Conservation (phyloP, 2,113 vertebrate species). For the Gymnocephalus cernua region DNA sequence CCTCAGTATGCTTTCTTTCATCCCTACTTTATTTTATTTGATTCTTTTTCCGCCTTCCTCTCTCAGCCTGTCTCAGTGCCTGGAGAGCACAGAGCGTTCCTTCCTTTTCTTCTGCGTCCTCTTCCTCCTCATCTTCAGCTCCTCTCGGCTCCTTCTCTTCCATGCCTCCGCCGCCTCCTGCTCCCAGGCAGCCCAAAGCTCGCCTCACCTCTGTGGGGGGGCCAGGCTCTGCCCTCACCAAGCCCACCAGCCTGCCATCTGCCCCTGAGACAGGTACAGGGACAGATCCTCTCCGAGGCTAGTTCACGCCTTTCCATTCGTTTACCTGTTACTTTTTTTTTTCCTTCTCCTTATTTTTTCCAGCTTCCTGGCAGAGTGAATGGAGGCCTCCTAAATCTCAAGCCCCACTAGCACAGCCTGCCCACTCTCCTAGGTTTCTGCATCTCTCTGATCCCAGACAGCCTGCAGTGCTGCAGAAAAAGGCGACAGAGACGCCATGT, state of each 20-base stretch:
- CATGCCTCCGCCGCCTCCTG: slow-evolving; percentile 33
- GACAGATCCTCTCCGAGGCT: not conserved
- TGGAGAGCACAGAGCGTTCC: slow-evolving; percentile 56
- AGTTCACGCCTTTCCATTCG: not conserved
- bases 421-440: slow-evolving; percentile 69
- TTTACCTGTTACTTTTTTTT: not conserved
- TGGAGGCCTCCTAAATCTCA: slow-evolving; percentile 81
- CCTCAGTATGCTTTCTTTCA: not conserved
- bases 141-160: slow-evolving; percentile 39
- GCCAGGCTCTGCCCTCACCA: slow-evolving; percentile 64
- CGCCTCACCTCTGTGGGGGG: slow-evolving; percentile 46
- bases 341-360: slow-evolving; percentile 2
- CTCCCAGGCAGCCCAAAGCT: slow-evolving; percentile 49
- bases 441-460: slow-evolving; percentile 50
- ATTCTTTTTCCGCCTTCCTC: not conserved
- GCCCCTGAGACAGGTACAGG: slow-evolving; percentile 82
- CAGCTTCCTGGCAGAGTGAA: slow-evolving; percentile 85
- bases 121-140: slow-evolving; percentile 51
- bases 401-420: slow-evolving; percentile 63
- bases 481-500: slow-evolving; percentile 65
- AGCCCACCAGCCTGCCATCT: slow-evolving; percentile 82
- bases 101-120: slow-evolving; percentile 37
- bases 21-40: not conserved
- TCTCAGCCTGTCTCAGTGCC: slow-evolving; percentile 48
- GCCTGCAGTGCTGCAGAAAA: slow-evolving; percentile 54